A percentile compares a stretch with the other conserved stretches of the same genome.
Evolutionary conservation across 2,113 vertebrate genomes (phyloP).

Genomic region (Tauraco erythrolophus): DNA sequence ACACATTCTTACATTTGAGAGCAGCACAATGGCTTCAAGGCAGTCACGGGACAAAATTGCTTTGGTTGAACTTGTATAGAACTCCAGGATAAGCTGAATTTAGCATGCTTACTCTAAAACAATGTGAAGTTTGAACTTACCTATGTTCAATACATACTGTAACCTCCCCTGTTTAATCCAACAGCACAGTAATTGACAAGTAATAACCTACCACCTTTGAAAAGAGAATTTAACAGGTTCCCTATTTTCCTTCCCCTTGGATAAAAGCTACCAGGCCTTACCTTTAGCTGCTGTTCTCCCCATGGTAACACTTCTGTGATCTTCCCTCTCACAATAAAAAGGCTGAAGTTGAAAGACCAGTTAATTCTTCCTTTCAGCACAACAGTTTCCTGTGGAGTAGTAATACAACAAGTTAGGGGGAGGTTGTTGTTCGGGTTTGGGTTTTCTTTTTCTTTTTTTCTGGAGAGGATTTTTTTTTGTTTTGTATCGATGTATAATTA

Average conservation of each 20-base stretch:
- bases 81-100: background rate
- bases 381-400: slow-evolving; percentile 63
- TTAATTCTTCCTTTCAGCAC: slow-evolving; percentile 66
- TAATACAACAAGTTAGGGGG: slow-evolving; percentile 57
- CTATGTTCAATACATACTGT: background rate
- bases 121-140: background rate
- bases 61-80: background rate
- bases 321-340: slow-evolving; percentile 67
- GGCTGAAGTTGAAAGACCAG: slow-evolving; percentile 64
- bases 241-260: background rate
- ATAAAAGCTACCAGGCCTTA: slow-evolving; percentile 60
- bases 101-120: background rate
- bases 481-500: background rate
- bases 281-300: slow-evolving; percentile 73
- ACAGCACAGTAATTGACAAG: background rate
- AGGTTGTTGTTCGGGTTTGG: background rate
- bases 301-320: slow-evolving; percentile 68
- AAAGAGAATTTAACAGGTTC: background rate
- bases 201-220: background rate
- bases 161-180: background rate
- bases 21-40: background rate
- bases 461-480: background rate
- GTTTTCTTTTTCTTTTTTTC: background rate
- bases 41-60: background rate
- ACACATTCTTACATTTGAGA: background rate